Conservation (phyloP, 64 coral and sea anemone genomes). For the Montipora foliosa region DNA sequence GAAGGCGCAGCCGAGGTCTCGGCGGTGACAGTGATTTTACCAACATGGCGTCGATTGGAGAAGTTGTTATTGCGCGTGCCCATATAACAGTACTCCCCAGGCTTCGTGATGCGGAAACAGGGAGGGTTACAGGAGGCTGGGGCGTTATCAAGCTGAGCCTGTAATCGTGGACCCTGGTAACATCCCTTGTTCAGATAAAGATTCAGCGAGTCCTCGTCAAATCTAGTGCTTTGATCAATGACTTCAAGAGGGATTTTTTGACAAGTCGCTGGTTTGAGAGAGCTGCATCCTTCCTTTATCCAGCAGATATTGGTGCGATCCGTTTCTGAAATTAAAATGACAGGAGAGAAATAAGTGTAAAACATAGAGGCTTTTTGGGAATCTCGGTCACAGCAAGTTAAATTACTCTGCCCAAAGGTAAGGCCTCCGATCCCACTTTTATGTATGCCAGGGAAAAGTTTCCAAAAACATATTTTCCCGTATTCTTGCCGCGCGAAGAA, state of each 20-base stretch:
- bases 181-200: slow-evolving; percentile 50
- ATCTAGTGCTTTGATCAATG: slow-evolving; percentile 16
- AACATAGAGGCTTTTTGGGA: no score
- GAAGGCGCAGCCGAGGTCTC: no score
- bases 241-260: slow-evolving; percentile 52
- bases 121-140: slow-evolving; percentile 63
- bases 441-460: no score
- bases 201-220: slow-evolving; percentile 23
- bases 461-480: no score
- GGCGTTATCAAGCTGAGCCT: slow-evolving; percentile 44
- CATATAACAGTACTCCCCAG: slow-evolving; percentile 65
- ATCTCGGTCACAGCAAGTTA: no score
- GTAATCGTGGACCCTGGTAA: not conserved
- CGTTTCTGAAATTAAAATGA: slow-evolving; percentile 31
- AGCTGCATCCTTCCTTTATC: slow-evolving; percentile 49
- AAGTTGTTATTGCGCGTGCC: slow-evolving; percentile 72
- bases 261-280: slow-evolving; percentile 44
- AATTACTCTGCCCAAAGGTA: no score
- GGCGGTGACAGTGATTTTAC: slow-evolving; percentile 28
- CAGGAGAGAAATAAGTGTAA: not conserved
- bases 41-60: slow-evolving; percentile 61
- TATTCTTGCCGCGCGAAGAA: no score
- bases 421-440: no score
- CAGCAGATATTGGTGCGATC: slow-evolving; percentile 42
- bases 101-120: slow-evolving; percentile 63